Evolutionary conservation across 2,797 vertebrate genomes (phyloP).

Genomic region (Euphonia xanthogaster): DNA sequence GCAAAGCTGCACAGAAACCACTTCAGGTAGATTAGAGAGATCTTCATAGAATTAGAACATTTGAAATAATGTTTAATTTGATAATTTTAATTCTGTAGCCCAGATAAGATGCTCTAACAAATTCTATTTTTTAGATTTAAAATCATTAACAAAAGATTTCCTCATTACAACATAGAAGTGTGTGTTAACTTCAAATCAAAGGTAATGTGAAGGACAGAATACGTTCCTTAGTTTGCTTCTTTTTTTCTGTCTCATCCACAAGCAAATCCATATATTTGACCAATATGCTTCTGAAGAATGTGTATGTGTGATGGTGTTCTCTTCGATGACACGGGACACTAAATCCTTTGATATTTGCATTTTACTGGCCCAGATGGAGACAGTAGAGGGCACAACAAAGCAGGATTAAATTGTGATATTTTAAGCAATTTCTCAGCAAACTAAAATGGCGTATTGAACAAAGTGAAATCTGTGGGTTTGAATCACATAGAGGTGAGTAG

Average conservation of each 20-base stretch:
- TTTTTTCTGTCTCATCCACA: background rate
- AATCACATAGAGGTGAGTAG: background rate
- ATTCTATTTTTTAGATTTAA: background rate
- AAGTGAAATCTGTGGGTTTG: background rate
- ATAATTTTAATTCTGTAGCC: background rate
- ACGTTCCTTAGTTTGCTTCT: background rate
- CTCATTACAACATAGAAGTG: background rate
- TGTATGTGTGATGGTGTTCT: background rate
- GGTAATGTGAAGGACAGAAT: background rate
- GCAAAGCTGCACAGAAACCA: background rate
- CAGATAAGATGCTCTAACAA: background rate
- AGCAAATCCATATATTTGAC: background rate
- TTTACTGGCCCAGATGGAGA: background rate
- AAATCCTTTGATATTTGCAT: background rate
- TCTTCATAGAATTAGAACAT: background rate
- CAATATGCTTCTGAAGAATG: background rate
- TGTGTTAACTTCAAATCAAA: background rate
- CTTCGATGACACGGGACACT: background rate
- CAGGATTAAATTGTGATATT: background rate
- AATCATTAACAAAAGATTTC: background rate
- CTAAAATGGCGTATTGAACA: background rate
- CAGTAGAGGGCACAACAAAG: background rate
- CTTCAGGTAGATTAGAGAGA: background rate
- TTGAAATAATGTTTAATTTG: slow-evolving; percentile 13
- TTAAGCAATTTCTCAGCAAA: background rate